Percentiles rank a stretch among this genome's conserved stretches.
Evolutionary conservation across 1,140 invertebrate species (phyloP).

Genomic region (Penaeus vannamei): DNA sequence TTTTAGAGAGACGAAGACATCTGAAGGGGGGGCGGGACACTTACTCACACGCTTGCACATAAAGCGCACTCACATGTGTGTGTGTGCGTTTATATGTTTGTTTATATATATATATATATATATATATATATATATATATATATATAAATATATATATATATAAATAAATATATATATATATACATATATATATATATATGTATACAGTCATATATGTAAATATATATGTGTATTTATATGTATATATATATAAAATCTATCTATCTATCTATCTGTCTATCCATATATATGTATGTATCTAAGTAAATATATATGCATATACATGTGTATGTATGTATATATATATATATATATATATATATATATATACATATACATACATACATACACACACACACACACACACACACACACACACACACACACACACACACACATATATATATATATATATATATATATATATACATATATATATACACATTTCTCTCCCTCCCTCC

Average conservation of each 20-base stretch:
- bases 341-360: background rate
- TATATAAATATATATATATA: conserved; percentile 10
- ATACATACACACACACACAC: background rate
- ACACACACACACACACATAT: conserved; percentile 16
- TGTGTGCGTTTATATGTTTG: background rate
- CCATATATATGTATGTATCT: background rate
- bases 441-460: background rate
- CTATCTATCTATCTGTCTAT: background rate
- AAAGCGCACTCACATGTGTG: background rate
- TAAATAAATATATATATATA: conserved; percentile 23
- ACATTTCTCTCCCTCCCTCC: background rate
- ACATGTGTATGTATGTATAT: background rate
- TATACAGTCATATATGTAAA: conserved; percentile 9
- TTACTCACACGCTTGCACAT: background rate
- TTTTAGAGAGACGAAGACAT: background rate
- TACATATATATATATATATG: background rate
- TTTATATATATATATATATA: background rate
- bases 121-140: background rate
- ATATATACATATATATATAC: background rate
- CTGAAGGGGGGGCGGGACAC: background rate
- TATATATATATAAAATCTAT: conserved; percentile 34
- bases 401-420: background rate
- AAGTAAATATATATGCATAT: background rate
- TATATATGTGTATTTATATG: conserved; percentile 34
- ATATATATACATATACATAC: background rate